Percentiles rank a stretch among this genome's conserved stretches.
Evolutionary conservation across 2,113 vertebrate species (phyloP).

Genomic region (Ornithorhynchus anatinus): DNA sequence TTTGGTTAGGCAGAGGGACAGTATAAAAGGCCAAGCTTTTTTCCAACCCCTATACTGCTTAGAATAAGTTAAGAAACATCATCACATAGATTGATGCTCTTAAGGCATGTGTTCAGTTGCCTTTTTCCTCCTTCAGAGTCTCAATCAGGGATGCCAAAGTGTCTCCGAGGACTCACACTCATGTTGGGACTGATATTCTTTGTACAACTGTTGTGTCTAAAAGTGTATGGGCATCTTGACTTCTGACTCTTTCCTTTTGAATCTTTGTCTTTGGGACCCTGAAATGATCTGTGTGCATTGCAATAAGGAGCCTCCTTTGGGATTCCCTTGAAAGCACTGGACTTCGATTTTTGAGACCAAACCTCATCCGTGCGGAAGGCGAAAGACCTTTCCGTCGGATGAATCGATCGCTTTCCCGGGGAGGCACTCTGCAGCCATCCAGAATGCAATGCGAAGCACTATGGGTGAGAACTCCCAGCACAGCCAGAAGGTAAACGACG

Average conservation of each 20-base stretch:
- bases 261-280: neutral
- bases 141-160: neutral
- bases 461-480: neutral
- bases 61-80: too few relatives aligned
- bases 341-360: neutral
- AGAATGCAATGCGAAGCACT: neutral
- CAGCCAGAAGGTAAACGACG: neutral
- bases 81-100: too few relatives aligned
- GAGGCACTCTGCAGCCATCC: neutral
- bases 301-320: neutral
- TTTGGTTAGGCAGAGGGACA: too few relatives aligned
- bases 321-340: neutral
- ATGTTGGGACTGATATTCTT: neutral
- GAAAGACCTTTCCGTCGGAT: neutral
- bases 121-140: neutral
- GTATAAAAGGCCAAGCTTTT: too few relatives aligned
- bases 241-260: accelerated
- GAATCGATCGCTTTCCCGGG: too few relatives aligned
- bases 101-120: too few relatives aligned
- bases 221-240: neutral
- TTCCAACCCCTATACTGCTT: too few relatives aligned
- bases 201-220: neutral
- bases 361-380: neutral
- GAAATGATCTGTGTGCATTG: neutral
- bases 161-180: too few relatives aligned